These are phyloP conservation scores for Oriolus oriolus DNA, from an alignment of 2,113 vertebrate genomes.

Conservation along the genomic window DNA sequence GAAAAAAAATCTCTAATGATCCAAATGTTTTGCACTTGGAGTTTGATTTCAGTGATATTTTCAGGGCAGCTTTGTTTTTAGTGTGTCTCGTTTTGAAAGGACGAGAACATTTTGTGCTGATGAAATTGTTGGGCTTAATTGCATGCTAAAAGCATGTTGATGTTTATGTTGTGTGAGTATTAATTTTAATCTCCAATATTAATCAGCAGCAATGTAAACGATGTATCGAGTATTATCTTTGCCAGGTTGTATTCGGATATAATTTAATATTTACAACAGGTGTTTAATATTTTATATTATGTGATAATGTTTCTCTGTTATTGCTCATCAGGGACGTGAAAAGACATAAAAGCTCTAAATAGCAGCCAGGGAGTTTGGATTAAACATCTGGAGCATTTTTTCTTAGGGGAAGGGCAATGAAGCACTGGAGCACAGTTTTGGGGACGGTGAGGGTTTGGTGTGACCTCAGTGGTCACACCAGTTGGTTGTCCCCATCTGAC, in stretches of 20 bases:
- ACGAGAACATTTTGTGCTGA: conserved; percentile 28
- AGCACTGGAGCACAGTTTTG: background rate
- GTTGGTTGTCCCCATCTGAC: background rate
- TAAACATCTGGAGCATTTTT: background rate
- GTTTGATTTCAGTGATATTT: background rate
- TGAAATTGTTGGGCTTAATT: conserved; percentile 25
- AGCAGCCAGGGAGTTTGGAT: background rate
- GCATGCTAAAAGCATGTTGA: conserved; percentile 40
- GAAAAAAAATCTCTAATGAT: background rate
- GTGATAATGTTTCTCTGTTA: background rate
- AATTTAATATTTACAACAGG: conserved; percentile 38
- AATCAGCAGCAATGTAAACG: conserved; percentile 52
- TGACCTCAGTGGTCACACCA: background rate
- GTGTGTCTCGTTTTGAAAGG: background rate
- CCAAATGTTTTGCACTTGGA: background rate
- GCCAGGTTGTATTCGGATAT: background rate
- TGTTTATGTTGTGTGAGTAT: conserved; percentile 46
- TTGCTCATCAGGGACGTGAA: background rate
- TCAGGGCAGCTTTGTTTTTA: conserved; percentile 12
- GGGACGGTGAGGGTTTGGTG: background rate
- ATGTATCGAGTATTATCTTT: background rate
- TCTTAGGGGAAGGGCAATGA: background rate
- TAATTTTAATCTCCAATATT: conserved; percentile 58
- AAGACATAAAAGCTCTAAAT: background rate
- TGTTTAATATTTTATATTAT: conserved; percentile 52